Percentiles rank a stretch among this genome's conserved stretches.
Conservation (phyloP, 2,888 invertebrate species). For the Erebia aethiops region DNA sequence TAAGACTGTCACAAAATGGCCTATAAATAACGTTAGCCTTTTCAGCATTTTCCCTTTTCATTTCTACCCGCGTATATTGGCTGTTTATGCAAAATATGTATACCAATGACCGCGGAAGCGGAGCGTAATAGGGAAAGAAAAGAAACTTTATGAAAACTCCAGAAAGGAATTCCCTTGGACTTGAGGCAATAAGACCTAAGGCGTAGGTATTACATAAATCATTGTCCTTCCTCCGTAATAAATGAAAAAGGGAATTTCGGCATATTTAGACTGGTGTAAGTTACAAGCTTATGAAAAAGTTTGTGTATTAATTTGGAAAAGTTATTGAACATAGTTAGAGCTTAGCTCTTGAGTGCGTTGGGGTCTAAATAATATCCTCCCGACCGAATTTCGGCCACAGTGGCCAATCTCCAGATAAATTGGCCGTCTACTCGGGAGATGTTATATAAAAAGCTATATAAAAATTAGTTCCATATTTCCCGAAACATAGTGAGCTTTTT, state of each 20-base stretch:
- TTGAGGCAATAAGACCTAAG: constrained; percentile 71
- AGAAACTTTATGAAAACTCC: constrained; percentile 56
- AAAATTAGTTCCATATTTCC: too few species aligned
- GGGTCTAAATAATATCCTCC: too few species aligned
- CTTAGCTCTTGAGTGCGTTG: too few species aligned
- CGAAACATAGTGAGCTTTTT: too few species aligned
- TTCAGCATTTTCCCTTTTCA: not conserved
- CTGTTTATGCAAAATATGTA: constrained; percentile 39
- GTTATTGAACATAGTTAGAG: too few species aligned
- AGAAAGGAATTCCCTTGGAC: constrained; percentile 54
- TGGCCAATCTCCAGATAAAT: too few species aligned
- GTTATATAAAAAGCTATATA: too few species aligned
- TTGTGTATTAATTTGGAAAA: too few species aligned
- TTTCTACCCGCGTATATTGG: constrained; percentile 11
- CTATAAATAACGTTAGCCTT: not conserved
- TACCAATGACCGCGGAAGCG: constrained; percentile 39
- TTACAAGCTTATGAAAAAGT: constrained; percentile 27
- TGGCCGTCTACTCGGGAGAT: too few species aligned
- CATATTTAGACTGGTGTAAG: constrained; percentile 49
- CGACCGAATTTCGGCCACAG: too few species aligned
- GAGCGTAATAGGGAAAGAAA: constrained; percentile 59
- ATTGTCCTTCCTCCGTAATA: constrained; percentile 68
- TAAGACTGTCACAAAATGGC: not conserved
- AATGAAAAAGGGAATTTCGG: constrained; percentile 68
- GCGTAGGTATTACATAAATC: constrained; percentile 74